Evolutionary conservation across 2,888 invertebrate species (phyloP).

Genomic region (Drosophila basisetae): DNA sequence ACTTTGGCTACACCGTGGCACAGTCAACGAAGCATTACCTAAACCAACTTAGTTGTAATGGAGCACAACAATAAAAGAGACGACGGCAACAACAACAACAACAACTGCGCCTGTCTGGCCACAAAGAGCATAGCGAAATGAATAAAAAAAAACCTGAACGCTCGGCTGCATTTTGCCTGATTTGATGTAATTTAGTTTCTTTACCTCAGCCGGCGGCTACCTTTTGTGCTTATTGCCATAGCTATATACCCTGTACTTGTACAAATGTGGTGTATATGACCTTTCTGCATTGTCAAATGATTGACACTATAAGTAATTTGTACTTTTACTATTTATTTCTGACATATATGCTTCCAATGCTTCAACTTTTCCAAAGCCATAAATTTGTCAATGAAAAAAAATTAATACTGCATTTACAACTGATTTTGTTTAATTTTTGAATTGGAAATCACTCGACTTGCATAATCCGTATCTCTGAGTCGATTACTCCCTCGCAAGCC

Average conservation of each 20-base stretch:
- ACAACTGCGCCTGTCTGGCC: constrained; percentile 63
- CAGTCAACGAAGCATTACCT: constrained; percentile 68
- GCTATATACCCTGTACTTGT: constrained; percentile 20
- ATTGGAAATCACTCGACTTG: background rate
- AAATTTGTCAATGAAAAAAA: background rate
- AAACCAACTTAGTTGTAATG: constrained; percentile 62
- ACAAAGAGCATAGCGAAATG: constrained; percentile 68
- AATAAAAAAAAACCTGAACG: constrained; percentile 56
- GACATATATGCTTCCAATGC: background rate
- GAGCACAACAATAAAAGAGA: constrained; percentile 25
- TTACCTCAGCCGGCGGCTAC: constrained; percentile 43
- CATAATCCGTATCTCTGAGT: constrained; percentile 1
- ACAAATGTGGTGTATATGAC: background rate
- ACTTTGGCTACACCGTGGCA: constrained; percentile 41
- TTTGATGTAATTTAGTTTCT: constrained; percentile 72
- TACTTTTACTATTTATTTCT: background rate
- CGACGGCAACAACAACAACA: constrained; percentile 30
- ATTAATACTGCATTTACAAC: background rate
- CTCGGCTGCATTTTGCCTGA: constrained; percentile 74
- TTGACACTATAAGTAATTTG: background rate
- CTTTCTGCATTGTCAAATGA: background rate
- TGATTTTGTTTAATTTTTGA: background rate
- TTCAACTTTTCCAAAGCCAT: background rate
- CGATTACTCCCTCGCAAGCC: constrained; percentile 16
- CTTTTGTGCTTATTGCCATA: constrained; percentile 36